Evolutionary conservation across 1,140 invertebrate genomes (phyloP), one percentile per base, ranked within the genome.

Genomic region (Brachystomella parvula): DNA sequence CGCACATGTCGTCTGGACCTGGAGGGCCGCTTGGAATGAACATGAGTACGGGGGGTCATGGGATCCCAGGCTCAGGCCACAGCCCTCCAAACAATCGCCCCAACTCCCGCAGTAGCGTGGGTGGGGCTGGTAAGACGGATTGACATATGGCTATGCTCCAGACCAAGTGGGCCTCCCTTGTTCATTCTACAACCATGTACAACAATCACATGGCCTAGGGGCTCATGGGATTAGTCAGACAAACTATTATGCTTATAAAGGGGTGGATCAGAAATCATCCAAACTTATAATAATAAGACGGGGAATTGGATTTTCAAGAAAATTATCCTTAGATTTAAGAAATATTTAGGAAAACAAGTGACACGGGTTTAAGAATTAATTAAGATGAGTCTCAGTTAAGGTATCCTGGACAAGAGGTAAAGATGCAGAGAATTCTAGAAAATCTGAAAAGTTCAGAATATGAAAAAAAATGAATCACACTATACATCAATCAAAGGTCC

Each of bases 61-160:
- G 69, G 26, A 69, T 67, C 26, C 60, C 67, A 47, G 66, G 63
- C 35, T 35, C 57, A 35, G 29, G 62, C 19, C 35, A 68, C 9
- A 57, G 63, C 19, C 29, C 33, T 2, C 15, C 67, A n/a, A n/a
- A n/a, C 63, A 68, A 67, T 67, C 66, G 71, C 47, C 66, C 67
- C 56, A 66, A 57, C 44, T 69, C 71, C 9, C 61, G 71, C 28
- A 70, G 65, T 59, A 66, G 65, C 29, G 57, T 64, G n/a, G 68
- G 71, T 2, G 67, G 68, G 28, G 60, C 31, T 21, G 71, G 71
- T 29, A 61, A 64, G 56, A 66, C 71, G 64, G 72, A 73, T 67
- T 73, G 72, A 73, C 72, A 73, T 71, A 69, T 73, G 64, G 71
- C 71, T 44, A 39, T 73, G 64, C 69, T 73, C 65, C 71, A 73